Evolutionary conservation across 1,140 invertebrate genomes (phyloP), one percentile per base, ranked within the genome.

Genomic region (Trichogramma pretiosum): DNA sequence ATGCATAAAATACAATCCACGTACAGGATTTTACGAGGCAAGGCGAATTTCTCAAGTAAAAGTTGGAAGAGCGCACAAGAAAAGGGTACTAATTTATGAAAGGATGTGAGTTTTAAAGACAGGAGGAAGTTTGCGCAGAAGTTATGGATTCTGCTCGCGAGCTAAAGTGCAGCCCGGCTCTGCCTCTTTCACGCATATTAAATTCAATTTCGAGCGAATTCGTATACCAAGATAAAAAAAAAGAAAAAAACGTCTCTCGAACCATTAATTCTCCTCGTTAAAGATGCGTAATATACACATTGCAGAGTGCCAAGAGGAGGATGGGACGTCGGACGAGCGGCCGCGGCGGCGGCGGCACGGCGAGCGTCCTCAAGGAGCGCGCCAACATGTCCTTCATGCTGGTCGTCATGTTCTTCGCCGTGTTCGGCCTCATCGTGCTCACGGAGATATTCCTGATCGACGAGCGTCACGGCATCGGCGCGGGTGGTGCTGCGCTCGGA

Each of bases 301-400:
- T 53, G 8, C 37, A 58, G 56, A 62, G 57, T 48, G 43, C 53
- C 23, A 44, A 52, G 56, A 44, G 53, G 56, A 64, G 57, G 32
- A 68, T 69, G 65, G 61, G 67, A 58, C 61, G 64, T 48, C 58
- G 63, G 52, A 57, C 55, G 37, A 53, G 58, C 5, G 41, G 47
- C n/a, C 51, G 52, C 39, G 56, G 60, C 19, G 57, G 52, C 18
- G 58, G 63, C 5, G 55, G 56, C 32, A 68, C 54, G 60, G 78
- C 80, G 38, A 77, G 81, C 22, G 58, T 73, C 26, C 58, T 72
- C 5, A 72, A 75, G 54, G 85, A 90, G 59, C 74, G 87, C 42
- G 85, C 86, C 44, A 84, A 86, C 61, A 80, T 89, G 77, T 88
- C 85, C 51, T 90, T 89, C 68, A 83, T 89, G 70, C 83, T 91